These are phyloP conservation scores for Drosophila kanapiae DNA, from an alignment of 1,140 invertebrate genomes.

Conservation along the genomic window DNA sequence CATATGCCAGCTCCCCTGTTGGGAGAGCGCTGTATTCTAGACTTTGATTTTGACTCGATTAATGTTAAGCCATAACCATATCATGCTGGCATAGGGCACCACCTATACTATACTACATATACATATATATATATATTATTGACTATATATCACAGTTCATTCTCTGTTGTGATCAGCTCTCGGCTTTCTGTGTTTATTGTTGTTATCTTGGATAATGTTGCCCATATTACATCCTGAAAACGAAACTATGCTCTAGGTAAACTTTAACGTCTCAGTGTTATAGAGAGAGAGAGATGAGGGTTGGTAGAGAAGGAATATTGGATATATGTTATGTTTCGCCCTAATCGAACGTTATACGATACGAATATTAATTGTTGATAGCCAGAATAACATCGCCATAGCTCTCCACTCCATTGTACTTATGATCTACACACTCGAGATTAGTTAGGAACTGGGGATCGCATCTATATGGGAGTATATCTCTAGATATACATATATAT, in stretches of 20 bases:
- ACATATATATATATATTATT: neutral
- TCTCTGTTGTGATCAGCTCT: slow-evolving; percentile 57
- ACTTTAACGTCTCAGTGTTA: slow-evolving; percentile 49
- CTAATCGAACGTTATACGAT: slow-evolving; percentile 26
- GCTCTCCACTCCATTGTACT: slow-evolving; percentile 36
- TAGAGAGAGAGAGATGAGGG: neutral
- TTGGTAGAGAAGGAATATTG: neutral
- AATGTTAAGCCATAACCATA: slow-evolving; percentile 38
- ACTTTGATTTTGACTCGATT: slow-evolving; percentile 38
- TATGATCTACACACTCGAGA: slow-evolving; percentile 47
- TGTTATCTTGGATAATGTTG: slow-evolving; percentile 29
- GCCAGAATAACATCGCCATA: slow-evolving; percentile 17
- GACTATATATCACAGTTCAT: slow-evolving; percentile 33
- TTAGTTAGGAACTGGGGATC: slow-evolving; percentile 15
- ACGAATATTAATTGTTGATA: slow-evolving; percentile 49
- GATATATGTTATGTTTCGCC: slow-evolving; percentile 37
- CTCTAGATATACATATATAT: slow-evolving; percentile 16
- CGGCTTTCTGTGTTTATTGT: slow-evolving; percentile 71
- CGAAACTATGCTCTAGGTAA: slow-evolving; percentile 29
- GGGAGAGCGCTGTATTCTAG: slow-evolving; percentile 14
- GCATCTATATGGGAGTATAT: slow-evolving; percentile 6
- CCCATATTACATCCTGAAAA: slow-evolving; percentile 40
- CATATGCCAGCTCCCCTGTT: slow-evolving; percentile 27
- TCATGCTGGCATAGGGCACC: slow-evolving; percentile 54
- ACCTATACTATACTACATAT: slow-evolving; percentile 32